These are phyloP conservation scores for Molossus molossus DNA, from an alignment of 2,797 vertebrate species.

Conservation along the genomic window DNA sequence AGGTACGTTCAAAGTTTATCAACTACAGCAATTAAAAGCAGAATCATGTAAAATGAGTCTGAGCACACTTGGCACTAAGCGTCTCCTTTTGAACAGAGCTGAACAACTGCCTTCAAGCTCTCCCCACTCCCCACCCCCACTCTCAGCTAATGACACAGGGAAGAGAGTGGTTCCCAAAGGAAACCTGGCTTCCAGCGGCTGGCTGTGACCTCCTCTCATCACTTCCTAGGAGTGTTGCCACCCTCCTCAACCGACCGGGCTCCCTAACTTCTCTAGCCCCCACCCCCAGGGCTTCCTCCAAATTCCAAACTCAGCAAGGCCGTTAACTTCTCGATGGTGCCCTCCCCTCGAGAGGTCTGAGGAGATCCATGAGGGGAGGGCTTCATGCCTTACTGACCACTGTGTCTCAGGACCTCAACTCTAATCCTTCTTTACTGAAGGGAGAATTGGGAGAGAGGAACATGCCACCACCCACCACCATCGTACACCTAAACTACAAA, in stretches of 20 bases:
- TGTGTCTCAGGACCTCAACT: not conserved
- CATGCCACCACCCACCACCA: too few species aligned
- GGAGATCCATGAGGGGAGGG: not conserved
- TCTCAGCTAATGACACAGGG: not conserved
- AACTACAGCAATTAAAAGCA: not conserved
- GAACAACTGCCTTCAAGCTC: not conserved
- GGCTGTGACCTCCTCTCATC: not conserved
- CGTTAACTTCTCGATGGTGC: not conserved
- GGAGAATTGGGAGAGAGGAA: not conserved
- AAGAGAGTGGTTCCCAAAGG: not conserved
- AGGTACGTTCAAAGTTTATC: not conserved
- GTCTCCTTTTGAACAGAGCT: not conserved
- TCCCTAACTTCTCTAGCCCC: too few species aligned
- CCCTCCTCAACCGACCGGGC: not conserved
- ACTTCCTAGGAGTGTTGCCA: not conserved
- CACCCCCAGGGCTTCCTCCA: not conserved
- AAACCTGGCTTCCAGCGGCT: not conserved
- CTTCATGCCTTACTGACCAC: not conserved
- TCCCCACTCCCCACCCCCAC: not conserved
- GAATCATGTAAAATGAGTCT: not conserved
- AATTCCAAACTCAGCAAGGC: not conserved
- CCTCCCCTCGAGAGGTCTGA: rapidly evolving
- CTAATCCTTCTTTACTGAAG: not conserved
- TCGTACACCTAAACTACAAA: not conserved
- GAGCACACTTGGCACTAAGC: not conserved